Evolutionary conservation across 2,888 invertebrate species (phyloP).

Genomic region (Xanthostigma xanthostigma): DNA sequence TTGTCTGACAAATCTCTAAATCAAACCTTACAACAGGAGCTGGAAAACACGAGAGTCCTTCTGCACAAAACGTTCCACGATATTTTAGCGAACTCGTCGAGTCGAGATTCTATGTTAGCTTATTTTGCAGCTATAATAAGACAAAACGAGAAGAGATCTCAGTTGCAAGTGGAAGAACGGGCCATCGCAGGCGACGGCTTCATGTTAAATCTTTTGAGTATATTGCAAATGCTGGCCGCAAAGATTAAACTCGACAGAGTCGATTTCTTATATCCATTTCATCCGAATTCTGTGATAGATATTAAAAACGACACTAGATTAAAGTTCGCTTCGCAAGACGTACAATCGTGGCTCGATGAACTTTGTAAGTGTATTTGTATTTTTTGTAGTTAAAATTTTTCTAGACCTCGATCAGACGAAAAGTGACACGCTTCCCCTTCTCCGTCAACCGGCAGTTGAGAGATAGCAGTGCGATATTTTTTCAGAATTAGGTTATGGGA

Average conservation of each 20-base stretch:
- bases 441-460: no score
- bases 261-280: constrained; percentile 78
- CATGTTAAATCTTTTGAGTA: constrained; percentile 84
- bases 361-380: constrained; percentile 34
- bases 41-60: constrained; percentile 61
- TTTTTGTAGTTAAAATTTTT: no score
- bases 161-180: constrained; percentile 79
- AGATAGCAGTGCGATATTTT: no score
- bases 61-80: constrained; percentile 73
- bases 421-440: no score
- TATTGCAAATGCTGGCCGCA: constrained; percentile 77
- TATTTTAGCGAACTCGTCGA: constrained; percentile 65
- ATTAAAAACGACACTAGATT: constrained; percentile 70
- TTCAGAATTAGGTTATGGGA: no score
- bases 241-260: constrained; percentile 85
- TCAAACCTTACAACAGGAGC: constrained; percentile 58
- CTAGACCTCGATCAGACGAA: no score
- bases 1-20: constrained; percentile 48
- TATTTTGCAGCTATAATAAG: constrained; percentile 66
- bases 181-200: constrained; percentile 86
- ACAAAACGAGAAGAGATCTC: constrained; percentile 74
- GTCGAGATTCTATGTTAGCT: constrained; percentile 61
- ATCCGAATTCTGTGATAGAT: constrained; percentile 56
- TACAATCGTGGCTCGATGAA: constrained; percentile 54
- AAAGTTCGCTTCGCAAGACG: constrained; percentile 69